Evolutionary conservation across 2,797 vertebrate genomes (phyloP), one percentile per base, ranked within the genome.

Genomic region (Fistularia tabacaria): DNA sequence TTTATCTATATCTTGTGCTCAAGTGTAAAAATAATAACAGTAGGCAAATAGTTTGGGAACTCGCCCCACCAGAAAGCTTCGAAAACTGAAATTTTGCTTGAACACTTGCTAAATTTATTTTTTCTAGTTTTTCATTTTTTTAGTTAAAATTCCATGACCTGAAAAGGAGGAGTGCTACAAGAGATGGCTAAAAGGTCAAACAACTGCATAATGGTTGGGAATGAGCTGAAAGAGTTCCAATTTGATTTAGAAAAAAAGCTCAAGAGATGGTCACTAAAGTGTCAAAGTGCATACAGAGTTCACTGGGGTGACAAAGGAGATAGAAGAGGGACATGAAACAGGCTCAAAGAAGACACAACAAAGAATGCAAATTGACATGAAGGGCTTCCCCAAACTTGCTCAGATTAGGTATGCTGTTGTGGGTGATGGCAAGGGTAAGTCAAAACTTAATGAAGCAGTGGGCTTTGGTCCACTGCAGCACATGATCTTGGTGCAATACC

Each of bases 221-320:
- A 62, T 74, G 73, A 80, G 66, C 71, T 76, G 71, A 77, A 46
- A 41, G 64, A 71, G 62, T 60, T 73, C 67, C 66, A 58, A 46
- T 45, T 53, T 56, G 57, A 71, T 62, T 71, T 64, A 39, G 70
- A 61, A 57, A 73, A 77, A 71, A 66, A 76, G 76, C 78, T 67
- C 68, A 62, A 77, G 84, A 83, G 85, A 79, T 73, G 64, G 74
- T 77, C 80, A 84, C 50, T 25, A 57, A 77, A 52, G 58, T 87
- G 89, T 89, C 88, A 90, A 74, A 89, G 91, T 85, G 82, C 84
- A 67, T 11, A 10, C 45, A 80, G 86, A 90, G 90, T 91, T 91
- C 89, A 90, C 65, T 55, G 74, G 70, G 85, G 68, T 41, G 63
- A 68, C 54, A 69, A 62, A 69, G 64, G 73, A 69, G 69, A 57